Percentiles rank a stretch among this genome's conserved stretches.
These are phyloP conservation scores for Leucozona laternaria DNA, from an alignment of 2,888 invertebrate genomes.

Conservation along the genomic window DNA sequence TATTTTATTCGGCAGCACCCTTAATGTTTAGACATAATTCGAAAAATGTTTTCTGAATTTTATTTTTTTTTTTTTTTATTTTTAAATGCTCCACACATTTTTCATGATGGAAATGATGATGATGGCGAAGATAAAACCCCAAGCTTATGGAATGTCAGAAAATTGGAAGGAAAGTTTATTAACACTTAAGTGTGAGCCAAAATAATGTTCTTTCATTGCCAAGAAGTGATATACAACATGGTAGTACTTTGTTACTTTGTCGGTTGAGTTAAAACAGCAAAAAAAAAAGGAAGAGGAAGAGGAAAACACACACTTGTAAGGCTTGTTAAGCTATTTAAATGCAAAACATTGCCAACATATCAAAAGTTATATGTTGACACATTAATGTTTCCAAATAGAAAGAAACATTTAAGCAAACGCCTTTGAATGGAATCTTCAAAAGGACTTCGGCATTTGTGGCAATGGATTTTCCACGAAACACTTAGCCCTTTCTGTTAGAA, in stretches of 20 bases:
- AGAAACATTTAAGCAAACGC: background rate
- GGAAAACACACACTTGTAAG: background rate
- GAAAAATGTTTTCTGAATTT: constrained; percentile 8
- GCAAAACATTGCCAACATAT: constrained; percentile 22
- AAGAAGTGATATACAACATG: background rate
- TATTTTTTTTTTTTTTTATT: constrained; percentile 16
- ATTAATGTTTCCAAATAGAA: background rate
- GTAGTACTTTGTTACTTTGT: constrained; percentile 1
- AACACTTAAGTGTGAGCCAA: constrained; percentile 50
- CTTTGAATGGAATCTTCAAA: background rate
- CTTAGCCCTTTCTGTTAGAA: no score
- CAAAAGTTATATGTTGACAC: constrained; percentile 4
- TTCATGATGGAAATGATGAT: constrained; percentile 8
- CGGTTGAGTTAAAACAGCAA: background rate
- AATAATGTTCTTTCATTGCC: constrained; percentile 13
- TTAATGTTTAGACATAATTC: constrained; percentile 15
- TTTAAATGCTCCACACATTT: constrained; percentile 18
- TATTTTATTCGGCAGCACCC: background rate
- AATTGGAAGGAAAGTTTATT: constrained; percentile 40
- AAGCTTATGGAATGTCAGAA: constrained; percentile 46
- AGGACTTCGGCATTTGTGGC: background rate
- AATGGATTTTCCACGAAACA: background rate
- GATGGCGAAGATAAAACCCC: constrained; percentile 41
- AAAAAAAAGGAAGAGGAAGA: background rate
- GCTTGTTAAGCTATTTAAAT: constrained; percentile 11